Conservation (phyloP, 2,888 invertebrate genomes). For the Oxystoma pomonae region DNA sequence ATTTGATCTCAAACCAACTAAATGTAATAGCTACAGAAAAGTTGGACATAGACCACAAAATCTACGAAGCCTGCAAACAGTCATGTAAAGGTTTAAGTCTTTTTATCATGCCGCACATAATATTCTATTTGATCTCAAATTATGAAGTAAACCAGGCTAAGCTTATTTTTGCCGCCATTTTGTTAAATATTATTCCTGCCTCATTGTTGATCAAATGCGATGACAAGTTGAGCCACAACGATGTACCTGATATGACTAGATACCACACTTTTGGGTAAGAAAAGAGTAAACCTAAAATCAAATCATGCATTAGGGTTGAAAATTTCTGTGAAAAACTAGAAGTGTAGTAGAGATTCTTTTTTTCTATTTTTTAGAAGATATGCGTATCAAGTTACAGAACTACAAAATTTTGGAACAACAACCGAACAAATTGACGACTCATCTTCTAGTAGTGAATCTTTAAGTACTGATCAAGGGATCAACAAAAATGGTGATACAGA, state of each 20-base stretch:
- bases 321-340: background rate
- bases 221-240: slow-evolving; percentile 6
- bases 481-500: background rate
- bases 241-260: slow-evolving; percentile 22
- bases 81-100: slow-evolving; percentile 29
- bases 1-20: slow-evolving; percentile 28
- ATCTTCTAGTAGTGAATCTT: slow-evolving; percentile 8
- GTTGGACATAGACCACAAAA: slow-evolving; percentile 25
- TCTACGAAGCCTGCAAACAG: slow-evolving; percentile 27
- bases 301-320: background rate
- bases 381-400: slow-evolving; percentile 18
- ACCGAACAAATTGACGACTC: slow-evolving; percentile 7
- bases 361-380: slow-evolving; percentile 10
- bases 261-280: slow-evolving; percentile 28
- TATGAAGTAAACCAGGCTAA: slow-evolving; percentile 23
- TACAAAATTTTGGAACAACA: slow-evolving; percentile 9
- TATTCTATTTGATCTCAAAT: slow-evolving; percentile 23
- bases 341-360: background rate
- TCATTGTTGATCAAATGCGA: slow-evolving; percentile 23
- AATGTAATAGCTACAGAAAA: slow-evolving; percentile 25
- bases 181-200: slow-evolving; percentile 32
- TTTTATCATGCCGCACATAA: slow-evolving; percentile 30
- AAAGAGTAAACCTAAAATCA: background rate
- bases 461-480: background rate
- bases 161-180: slow-evolving; percentile 27